These are phyloP conservation scores for Clistopyga incitator DNA, from an alignment of 2,888 invertebrate species.

Conservation along the genomic window DNA sequence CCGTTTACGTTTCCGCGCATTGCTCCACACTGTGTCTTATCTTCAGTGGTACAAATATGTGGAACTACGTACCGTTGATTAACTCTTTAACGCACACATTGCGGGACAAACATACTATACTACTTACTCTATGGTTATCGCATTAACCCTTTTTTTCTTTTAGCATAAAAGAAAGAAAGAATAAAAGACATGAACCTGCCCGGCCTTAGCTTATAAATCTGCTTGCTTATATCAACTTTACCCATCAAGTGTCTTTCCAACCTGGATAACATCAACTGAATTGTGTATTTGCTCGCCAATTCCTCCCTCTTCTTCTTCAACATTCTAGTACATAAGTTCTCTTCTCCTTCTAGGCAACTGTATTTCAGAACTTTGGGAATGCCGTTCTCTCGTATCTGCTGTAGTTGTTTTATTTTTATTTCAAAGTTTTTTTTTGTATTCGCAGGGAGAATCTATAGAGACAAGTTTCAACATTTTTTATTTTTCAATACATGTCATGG, in stretches of 20 bases:
- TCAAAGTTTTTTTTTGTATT: background rate
- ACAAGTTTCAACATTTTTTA: background rate
- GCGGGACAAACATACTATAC: constrained; percentile 40
- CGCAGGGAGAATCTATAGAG: background rate
- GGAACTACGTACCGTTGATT: constrained; percentile 47
- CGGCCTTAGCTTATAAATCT: constrained; percentile 78
- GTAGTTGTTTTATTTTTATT: constrained; percentile 28
- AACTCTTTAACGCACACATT: constrained; percentile 59
- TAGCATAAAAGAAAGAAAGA: background rate
- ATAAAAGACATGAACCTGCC: constrained; percentile 61
- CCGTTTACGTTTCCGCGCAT: constrained; percentile 74
- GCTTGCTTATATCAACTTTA: constrained; percentile 77
- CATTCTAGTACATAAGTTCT: constrained; percentile 19
- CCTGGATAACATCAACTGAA: constrained; percentile 17
- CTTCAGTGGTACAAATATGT: constrained; percentile 39
- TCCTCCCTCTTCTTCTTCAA: constrained; percentile 25
- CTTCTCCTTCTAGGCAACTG: background rate
- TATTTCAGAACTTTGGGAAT: constrained; percentile 19
- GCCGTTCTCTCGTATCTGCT: constrained; percentile 14
- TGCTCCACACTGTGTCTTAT: constrained; percentile 69
- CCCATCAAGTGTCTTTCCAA: constrained; percentile 46
- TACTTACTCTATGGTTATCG: constrained; percentile 40
- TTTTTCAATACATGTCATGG: background rate
- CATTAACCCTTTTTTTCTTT: constrained; percentile 32
- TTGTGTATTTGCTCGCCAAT: constrained; percentile 48